A percentile compares a stretch with the other conserved stretches of the same genome.
Conservation (phyloP, 2,888 invertebrate genomes). For the Lottia gigantea region DNA sequence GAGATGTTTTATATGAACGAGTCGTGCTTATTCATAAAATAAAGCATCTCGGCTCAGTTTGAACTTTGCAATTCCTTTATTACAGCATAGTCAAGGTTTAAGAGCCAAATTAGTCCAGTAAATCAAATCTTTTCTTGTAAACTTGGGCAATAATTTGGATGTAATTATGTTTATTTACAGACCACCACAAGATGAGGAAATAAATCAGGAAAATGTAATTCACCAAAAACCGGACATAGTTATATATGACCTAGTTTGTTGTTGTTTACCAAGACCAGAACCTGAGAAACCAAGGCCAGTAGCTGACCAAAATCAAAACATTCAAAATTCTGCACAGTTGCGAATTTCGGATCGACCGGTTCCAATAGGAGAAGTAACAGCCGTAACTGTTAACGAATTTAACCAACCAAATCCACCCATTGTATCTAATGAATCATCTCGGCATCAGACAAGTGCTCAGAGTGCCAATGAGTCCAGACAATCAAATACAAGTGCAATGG, state of each 20-base stretch:
- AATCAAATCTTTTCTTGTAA: too few relatives aligned
- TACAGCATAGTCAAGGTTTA: conserved; percentile 5
- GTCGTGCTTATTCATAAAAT: background rate
- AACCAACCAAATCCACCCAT: background rate
- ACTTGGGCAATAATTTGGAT: too few relatives aligned
- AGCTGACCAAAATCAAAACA: conserved; percentile 3
- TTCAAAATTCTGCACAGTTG: background rate
- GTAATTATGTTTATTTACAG: background rate
- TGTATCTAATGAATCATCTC: too few relatives aligned
- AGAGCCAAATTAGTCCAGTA: too few relatives aligned
- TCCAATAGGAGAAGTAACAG: background rate
- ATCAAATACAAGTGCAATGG: too few relatives aligned
- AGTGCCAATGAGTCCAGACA: too few relatives aligned
- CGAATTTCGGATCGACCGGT: background rate
- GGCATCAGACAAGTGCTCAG: too few relatives aligned
- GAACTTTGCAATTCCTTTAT: background rate
- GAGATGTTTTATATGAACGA: background rate
- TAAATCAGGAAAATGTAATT: background rate
- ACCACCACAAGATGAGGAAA: background rate
- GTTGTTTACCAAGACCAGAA: background rate
- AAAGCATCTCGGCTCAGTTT: background rate
- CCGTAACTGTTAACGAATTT: background rate
- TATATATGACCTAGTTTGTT: background rate
- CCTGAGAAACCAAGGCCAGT: background rate
- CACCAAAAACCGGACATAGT: background rate